Conservation (phyloP, 2,888 invertebrate genomes). For the Coronaproctus castanopsis region DNA sequence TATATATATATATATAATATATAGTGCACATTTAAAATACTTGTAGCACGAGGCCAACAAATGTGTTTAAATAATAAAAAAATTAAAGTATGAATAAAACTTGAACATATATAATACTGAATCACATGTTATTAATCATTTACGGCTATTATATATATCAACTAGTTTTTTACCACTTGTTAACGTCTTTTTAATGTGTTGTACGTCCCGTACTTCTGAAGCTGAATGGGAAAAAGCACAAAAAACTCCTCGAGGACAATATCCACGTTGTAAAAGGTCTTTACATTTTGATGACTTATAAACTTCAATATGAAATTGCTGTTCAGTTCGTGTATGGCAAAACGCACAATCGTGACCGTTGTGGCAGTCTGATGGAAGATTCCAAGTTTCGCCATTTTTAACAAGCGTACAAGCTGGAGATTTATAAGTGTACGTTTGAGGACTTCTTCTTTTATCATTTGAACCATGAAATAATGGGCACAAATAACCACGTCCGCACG, state of each 20-base stretch:
- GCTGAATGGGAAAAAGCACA: constrained; percentile 85
- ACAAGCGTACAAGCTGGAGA: constrained; percentile 98
- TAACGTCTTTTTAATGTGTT: neutral
- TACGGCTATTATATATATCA: too few relatives aligned
- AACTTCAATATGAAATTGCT: constrained; percentile 99
- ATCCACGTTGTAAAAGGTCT: constrained; percentile 95
- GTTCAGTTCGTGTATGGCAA: constrained; percentile 96
- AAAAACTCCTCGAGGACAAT: constrained; percentile 94
- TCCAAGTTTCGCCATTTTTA: constrained; percentile 99
- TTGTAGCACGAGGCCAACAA: too few relatives aligned
- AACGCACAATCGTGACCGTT: constrained; percentile 87
- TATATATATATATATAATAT: too few relatives aligned
- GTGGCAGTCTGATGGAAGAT: constrained; percentile 92
- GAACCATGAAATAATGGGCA: constrained; percentile 98
- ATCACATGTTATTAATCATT: too few relatives aligned
- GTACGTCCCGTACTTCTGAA: neutral
- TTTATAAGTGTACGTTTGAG: constrained; percentile 53
- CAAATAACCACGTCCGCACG: constrained; percentile 98
- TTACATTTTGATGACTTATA: constrained; percentile 99
- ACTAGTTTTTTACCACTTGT: neutral
- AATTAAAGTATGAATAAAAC: too few relatives aligned
- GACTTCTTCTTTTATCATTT: constrained; percentile 78
- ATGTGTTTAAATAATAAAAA: too few relatives aligned
- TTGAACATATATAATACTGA: too few relatives aligned
- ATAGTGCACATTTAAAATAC: too few relatives aligned